Evolutionary conservation across 2,888 invertebrate species (phyloP), one percentile per base, ranked within the genome.

Genomic region (Dolichopus griseipennis): DNA sequence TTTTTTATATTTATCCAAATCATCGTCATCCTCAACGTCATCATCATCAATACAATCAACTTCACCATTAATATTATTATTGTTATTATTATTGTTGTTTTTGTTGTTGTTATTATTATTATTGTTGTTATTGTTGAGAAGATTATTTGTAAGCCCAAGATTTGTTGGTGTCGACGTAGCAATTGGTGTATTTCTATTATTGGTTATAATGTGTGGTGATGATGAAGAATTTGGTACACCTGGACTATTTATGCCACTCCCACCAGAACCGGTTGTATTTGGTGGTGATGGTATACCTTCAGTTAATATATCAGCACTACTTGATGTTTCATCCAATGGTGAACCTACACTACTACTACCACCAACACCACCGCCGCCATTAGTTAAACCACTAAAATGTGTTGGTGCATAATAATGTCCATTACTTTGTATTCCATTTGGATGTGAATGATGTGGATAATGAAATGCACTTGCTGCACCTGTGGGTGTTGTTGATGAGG

Each of bases 201-300:
- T 77, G 85, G 75, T 85, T 68, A 70, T 75, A 75, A n/a, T n/a
- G 75, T 75, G 75, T 10, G 81, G 80, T 71, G 81, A 79, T 61
- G 80, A 76, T 65, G 80, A 75, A 2, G 81, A 75, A 22, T 76
- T 75, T 34, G 79, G 78, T 68, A 82, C 78, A 73, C 85, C 85
- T 0, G 87, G 86, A 73, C 86, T 87, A 66, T 86, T 85, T 73
- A 86, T 82, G 73, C 87, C 87, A 76, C 87, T 87, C 15, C 62
- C 62, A 62, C 22, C 22, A 15, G 80, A 79, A 7, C 79, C 78
- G 0, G 78, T 34, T 65, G 85, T 86, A 64, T 85, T 85, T 63
- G 87, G 84, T 5, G 87, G 87, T 70, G 87, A 86, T 27, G 86
- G 84, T 71, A 84, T 74, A 67, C 80, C 76, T 73, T 80, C 79